These are phyloP conservation scores for Leptarthrus brevirostris DNA, from an alignment of 2,888 invertebrate genomes.

Conservation along the genomic window DNA sequence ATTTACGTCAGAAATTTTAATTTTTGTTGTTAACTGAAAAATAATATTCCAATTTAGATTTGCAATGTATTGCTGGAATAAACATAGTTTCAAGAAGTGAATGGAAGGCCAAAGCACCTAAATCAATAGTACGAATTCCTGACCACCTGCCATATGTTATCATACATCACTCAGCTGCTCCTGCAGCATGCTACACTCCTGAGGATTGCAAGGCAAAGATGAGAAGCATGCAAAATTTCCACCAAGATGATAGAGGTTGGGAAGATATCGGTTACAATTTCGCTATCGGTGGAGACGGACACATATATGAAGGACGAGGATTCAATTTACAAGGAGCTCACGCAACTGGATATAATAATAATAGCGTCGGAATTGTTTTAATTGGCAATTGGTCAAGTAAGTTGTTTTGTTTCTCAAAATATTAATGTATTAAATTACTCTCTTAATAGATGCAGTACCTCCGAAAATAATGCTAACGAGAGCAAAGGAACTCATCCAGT, in stretches of 20 bases:
- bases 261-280: conserved; percentile 80
- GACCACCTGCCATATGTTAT: conserved; percentile 75
- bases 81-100: conserved; percentile 65
- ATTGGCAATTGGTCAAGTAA: conserved; percentile 69
- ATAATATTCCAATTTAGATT: conserved; percentile 8
- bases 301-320: conserved; percentile 78
- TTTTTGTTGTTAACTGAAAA: background rate
- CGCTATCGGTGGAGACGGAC: conserved; percentile 79
- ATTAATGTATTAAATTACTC: conserved; percentile 14
- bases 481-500: conserved; percentile 71
- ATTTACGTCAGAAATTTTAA: background rate
- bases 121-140: conserved; percentile 65
- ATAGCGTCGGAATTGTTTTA: conserved; percentile 77
- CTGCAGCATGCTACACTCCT: conserved; percentile 70
- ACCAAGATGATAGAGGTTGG: conserved; percentile 72
- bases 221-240: conserved; percentile 74
- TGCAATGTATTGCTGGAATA: conserved; percentile 39
- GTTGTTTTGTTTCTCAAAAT: background rate
- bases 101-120: conserved; percentile 72
- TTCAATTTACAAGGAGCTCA: conserved; percentile 79
- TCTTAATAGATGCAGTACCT: conserved; percentile 70
- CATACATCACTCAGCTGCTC: conserved; percentile 78
- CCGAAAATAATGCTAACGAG: conserved; percentile 71
- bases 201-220: conserved; percentile 71
- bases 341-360: conserved; percentile 74